Evolutionary conservation across 2,797 vertebrate genomes (phyloP).

Genomic region (Cygnus olor): DNA sequence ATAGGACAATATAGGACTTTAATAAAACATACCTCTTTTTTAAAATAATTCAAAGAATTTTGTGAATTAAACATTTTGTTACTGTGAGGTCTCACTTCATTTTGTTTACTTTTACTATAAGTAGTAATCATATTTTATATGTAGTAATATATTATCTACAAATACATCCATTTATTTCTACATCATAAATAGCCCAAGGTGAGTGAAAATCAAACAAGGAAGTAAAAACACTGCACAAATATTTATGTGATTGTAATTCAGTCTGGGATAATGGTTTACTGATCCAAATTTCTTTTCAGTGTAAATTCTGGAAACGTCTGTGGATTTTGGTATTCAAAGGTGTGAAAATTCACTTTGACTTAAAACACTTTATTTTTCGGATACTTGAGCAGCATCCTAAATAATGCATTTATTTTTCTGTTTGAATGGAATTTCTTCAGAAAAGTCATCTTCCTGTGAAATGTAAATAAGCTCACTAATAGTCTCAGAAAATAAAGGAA

Average conservation of each 20-base stretch:
- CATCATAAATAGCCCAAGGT: neutral
- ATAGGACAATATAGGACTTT: neutral
- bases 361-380: neutral
- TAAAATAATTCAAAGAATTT: conserved; percentile 12
- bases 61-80: conserved; percentile 31
- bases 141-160: neutral
- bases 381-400: neutral
- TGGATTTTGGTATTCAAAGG: neutral
- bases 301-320: neutral
- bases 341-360: neutral
- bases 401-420: neutral
- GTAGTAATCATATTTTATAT: conserved; percentile 1
- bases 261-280: neutral
- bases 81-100: neutral
- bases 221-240: neutral
- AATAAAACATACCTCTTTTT: neutral
- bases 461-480: neutral
- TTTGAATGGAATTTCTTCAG: neutral
- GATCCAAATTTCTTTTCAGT: neutral
- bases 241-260: neutral
- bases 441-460: neutral
- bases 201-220: neutral
- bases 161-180: conserved; percentile 10
- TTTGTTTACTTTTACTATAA: conserved; percentile 18
- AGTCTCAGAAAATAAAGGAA: neutral